A percentile compares a stretch with the other conserved stretches of the same genome.
Evolutionary conservation across 2,797 vertebrate genomes (phyloP).

Genomic region (Melanotaenia parkinsoni): DNA sequence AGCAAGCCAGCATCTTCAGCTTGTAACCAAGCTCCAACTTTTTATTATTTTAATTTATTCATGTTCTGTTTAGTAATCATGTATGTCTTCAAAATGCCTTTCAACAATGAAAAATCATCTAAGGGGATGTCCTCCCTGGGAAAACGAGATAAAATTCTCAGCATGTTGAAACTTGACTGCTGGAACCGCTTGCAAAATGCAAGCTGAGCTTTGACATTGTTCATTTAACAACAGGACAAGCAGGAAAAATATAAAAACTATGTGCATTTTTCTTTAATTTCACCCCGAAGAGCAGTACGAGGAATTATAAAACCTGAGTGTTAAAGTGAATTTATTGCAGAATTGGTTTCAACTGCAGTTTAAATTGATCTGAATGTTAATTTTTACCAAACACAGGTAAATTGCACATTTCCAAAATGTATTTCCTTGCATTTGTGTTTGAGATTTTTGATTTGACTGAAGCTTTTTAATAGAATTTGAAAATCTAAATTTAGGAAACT

Average conservation of each 20-base stretch:
- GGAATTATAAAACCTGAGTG: not conserved
- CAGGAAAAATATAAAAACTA: not conserved
- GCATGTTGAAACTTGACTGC: constrained; percentile 59
- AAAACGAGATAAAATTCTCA: constrained; percentile 57
- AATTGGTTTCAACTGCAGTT: not conserved
- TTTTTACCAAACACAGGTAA: too few relatives aligned
- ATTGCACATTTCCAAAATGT: too few relatives aligned
- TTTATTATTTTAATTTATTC: not conserved
- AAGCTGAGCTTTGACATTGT: constrained; percentile 27
- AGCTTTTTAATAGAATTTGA: too few relatives aligned
- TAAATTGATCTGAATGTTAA: not conserved
- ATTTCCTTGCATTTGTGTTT: not conserved
- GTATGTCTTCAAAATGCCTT: constrained; percentile 37
- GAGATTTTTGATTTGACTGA: not conserved
- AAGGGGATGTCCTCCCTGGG: constrained; percentile 40
- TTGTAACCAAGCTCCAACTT: not conserved
- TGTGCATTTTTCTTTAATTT: not conserved
- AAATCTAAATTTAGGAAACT: too few relatives aligned
- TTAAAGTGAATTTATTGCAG: not conserved
- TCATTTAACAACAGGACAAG: constrained; percentile 9
- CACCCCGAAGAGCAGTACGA: not conserved
- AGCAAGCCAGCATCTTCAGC: not conserved
- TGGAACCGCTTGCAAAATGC: constrained; percentile 38
- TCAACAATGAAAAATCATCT: constrained; percentile 63
- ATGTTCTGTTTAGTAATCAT: constrained; percentile 6